Percentiles rank a stretch among this genome's conserved stretches.
Conservation (phyloP, 2,797 vertebrate species). For the Acridotheres tristis region DNA sequence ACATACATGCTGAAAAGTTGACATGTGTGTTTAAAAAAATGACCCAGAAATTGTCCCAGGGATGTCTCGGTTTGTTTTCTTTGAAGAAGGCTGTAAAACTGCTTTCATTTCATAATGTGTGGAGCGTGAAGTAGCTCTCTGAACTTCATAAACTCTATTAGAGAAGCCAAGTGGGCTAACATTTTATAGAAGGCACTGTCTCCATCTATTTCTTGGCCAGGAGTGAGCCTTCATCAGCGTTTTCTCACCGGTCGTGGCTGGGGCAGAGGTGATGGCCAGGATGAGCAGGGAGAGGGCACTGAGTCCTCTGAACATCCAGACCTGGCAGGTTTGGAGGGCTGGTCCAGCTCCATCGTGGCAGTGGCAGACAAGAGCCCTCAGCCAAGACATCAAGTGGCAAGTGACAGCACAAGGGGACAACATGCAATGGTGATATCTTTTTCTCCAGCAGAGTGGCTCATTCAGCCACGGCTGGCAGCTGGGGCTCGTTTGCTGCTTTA, state of each 20-base stretch:
- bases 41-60: neutral
- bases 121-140: neutral
- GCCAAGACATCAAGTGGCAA: neutral
- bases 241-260: neutral
- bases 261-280: neutral
- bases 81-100: neutral
- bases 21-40: neutral
- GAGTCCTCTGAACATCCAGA: neutral
- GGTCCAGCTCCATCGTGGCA: neutral
- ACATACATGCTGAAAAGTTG: neutral
- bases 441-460: conserved; percentile 4
- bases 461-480: neutral
- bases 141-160: neutral
- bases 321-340: neutral
- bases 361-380: neutral
- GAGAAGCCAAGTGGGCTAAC: neutral
- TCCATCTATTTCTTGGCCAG: neutral
- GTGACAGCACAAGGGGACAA: neutral
- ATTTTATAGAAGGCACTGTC: neutral
- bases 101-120: neutral
- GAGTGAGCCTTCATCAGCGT: neutral
- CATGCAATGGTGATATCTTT: neutral
- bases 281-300: rapidly evolving
- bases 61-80: neutral
- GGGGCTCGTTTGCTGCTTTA: neutral